Conservation (phyloP, 1,140 invertebrate species). For the Eupristina koningsbergeri region DNA sequence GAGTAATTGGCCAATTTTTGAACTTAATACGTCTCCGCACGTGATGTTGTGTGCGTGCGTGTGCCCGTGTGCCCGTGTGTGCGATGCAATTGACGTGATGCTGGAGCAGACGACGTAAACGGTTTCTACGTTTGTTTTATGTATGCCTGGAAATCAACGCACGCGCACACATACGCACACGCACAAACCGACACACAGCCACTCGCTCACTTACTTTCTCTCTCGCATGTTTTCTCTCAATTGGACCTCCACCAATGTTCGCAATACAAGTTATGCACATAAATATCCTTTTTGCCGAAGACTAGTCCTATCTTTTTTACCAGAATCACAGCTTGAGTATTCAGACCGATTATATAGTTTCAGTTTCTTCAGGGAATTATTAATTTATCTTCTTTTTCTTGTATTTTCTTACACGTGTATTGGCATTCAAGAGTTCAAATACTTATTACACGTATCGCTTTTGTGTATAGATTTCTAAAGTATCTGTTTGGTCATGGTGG, state of each 20-base stretch:
- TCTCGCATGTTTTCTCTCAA: neutral
- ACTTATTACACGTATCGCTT: neutral
- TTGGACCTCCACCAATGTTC: neutral
- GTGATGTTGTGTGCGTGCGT: no score
- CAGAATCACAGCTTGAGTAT: neutral
- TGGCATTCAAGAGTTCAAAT: neutral
- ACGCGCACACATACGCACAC: no score
- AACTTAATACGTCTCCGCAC: no score
- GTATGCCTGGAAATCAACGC: no score
- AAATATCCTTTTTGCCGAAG: slow-evolving; percentile 4
- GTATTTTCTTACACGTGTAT: neutral
- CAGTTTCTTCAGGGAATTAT: slow-evolving; percentile 3
- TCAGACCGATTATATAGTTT: neutral
- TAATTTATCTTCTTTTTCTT: slow-evolving; percentile 20
- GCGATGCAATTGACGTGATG: no score
- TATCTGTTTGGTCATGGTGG: neutral
- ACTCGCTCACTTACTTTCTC: neutral
- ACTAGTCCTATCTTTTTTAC: neutral
- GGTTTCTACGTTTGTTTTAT: no score
- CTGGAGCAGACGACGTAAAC: no score
- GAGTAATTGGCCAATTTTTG: no score
- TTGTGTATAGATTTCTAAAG: neutral
- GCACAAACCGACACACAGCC: no score
- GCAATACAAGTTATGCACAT: neutral
- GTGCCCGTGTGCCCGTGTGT: no score